Base-by-base conservation (phyloP, 2,888 invertebrate species). In the Dorcus hopei region DNA sequence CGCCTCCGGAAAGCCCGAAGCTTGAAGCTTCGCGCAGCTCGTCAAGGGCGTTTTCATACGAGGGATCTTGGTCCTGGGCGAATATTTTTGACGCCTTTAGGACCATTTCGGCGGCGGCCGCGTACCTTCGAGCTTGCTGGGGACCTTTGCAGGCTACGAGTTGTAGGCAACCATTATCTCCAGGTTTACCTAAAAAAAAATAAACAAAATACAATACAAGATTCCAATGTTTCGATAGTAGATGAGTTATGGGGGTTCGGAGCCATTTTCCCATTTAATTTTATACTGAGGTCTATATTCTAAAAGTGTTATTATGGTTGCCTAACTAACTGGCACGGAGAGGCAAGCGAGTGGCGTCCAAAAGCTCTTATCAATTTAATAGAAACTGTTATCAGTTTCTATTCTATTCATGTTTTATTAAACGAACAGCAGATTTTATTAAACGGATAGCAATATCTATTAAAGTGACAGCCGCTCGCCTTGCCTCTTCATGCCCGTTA, bases 71-170 rank as follows among this genome's bases (percentile, higher is more conserved):
- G n/a, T 71, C 59, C 7, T 71, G 23, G 0, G 69, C n/a, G 64
- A 90, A 80, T 60, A 89, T 79, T 70, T 87, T 87, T 14, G 87
- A 83, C 49, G 88, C 86, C 71, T 89, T 88, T 56, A 92, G 70
- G 9, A 93, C 75, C 62, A 91, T 84, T 65, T 90, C 89, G n/a
- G 88, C 90, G 0, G 91, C 93, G 2, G 87, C 85, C 2, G 87
- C 82, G 75, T 93, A 93, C 63, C 89, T 83, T 55, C 83, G 84
- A 7, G 92, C 90, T 58, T 87, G 85, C 47, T 82, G 79, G 0
- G 92, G 92, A 64, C 85, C 85, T 70, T 87, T 85, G 70, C 93
- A 94, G 7, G 91, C 88, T 2, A 91, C 84, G 51, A 87, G 83
- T 73, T 90, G 88, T 38, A 93, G 79, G 71, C 93, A 93, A 43